phyloP scores from a whole-genome alignment of 2,797 vertebrate species.

The Gymnoscopelus microlampas region DNA sequence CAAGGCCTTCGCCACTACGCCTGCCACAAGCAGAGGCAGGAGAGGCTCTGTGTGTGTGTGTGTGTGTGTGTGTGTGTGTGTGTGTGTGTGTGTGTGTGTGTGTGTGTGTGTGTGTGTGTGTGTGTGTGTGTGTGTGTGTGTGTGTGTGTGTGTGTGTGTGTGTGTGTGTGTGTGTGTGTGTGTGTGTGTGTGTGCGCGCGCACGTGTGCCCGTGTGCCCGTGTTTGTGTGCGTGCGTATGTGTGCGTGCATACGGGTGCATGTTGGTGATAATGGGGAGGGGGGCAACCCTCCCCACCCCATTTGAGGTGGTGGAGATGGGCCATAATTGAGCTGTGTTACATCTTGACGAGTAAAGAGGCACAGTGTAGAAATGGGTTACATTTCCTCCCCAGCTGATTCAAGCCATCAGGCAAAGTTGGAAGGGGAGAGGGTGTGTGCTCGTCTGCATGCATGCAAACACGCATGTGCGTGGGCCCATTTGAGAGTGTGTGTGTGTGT shows the following conservation, averaged over 20 bases:
- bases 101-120: conserved; percentile 26
- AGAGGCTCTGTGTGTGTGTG: conserved; percentile 18
- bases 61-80: conserved; percentile 20
- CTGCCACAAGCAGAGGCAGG: conserved; percentile 58
- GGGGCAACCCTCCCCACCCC: conserved; percentile 35
- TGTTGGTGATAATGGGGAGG: conserved; percentile 8
- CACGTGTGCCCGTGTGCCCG: conserved; percentile 16
- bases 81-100: conserved; percentile 5
- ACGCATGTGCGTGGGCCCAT: not conserved
- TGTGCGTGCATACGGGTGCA: not conserved
- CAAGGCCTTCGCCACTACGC: conserved; percentile 56
- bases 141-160: conserved; percentile 23
- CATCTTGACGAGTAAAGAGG: conserved; percentile 60
- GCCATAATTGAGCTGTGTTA: conserved; percentile 76
- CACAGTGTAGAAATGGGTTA: conserved; percentile 60
- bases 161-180: conserved; percentile 20
- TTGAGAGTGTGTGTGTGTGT: conserved; percentile 6
- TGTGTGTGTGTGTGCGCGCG: conserved; percentile 12
- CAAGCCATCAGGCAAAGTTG: conserved; percentile 65
- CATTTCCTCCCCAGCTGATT: conserved; percentile 55
- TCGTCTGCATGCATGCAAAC: not conserved
- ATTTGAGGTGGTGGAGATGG: conserved; percentile 53
- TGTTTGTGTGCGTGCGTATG: conserved; percentile 19
- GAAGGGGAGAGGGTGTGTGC: conserved; percentile 26
- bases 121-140: conserved; percentile 18